Evolutionary conservation across 2,888 invertebrate genomes (phyloP), one percentile per base, ranked within the genome.

Genomic region (Hyposoter didymator): DNA sequence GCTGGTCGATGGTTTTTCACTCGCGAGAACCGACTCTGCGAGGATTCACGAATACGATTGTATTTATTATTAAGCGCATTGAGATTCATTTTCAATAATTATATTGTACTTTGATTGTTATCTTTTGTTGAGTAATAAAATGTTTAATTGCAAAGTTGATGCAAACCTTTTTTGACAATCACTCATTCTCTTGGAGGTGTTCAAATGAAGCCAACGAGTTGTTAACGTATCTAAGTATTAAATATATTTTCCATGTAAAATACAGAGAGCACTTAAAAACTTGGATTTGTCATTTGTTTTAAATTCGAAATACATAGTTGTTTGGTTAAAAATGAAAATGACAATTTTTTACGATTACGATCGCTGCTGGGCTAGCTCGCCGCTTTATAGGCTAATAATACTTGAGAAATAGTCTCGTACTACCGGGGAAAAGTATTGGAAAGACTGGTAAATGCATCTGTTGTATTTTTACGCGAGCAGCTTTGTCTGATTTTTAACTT

Each of bases 41-140:
- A 22, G 32, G 64, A 55, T 62, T 28, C 28, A 49, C 66, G 64
- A 55, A 47, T 14, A 59, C 59, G 28, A 59, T 59, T 22, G 28
- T 59, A 59, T 59, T 59, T 22, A 52, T 59, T 28, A 59, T 28
- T 28, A 49, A 67, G 67, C 49, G 69, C 35, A 72, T 76, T 78
- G 64, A 82, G 74, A 84, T 84, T 82, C 45, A 78, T 82, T 82
- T 78, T 47, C 82, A 79, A 74, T 59, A 12, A 80, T 59, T 17
- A 80, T 72, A 79, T 73, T 78, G 47, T 84, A 82, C 59, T 75
- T 84, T 84, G 87, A 89, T 90, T 92, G 92, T 92, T 91, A 92
- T 87, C 89, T 90, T 92, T 91, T 92, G 91, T 92, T 92, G 89
- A 90, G 88, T 89, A 93, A 93, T 93, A 92, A 92, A 92, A 91